Base-by-base conservation (phyloP, 2,797 vertebrate genomes). In the Pangasius larnaudii region DNA sequence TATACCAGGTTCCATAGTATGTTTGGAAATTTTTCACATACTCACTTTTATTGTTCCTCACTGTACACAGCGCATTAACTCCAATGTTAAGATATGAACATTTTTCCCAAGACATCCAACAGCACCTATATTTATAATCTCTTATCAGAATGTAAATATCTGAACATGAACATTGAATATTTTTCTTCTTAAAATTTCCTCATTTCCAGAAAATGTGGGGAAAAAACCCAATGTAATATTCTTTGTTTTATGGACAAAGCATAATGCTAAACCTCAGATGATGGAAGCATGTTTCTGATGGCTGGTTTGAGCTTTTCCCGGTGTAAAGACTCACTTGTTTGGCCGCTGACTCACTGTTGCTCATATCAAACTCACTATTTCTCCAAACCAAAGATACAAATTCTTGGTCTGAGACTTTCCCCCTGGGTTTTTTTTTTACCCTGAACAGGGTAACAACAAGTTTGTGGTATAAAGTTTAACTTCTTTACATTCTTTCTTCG, bases 341-440 rank as follows among this genome's bases (percentile, higher is more conserved):
- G 63, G 61, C 18, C 93, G 93, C 91, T 96, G 95, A 97, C 95
- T 97, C 96, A 96, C 93, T 93, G 69, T 96, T 95, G 95, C 95
- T 96, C 96, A 96, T 94, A 94, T 95, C 87, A 92, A 88, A 85
- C 93, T 93, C 94, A 94, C 94, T 94, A 95, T 95, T 96, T 95
- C 92, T 95, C 87, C 93, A 94, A 78, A 53, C n/a, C 9, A 56
- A 79, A 79, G n/a, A 79, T 79, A 75, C 27, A 56, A 33, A 79
- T 79, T 56, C 18, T 53, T 79, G 51, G 51, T 53, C 27, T 53
- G 7, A 77, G 46, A 53, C n/a, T 58, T 36, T 79, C 30, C 22
- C 2, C 30, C 30, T 51, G 91, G 0, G 4, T 4, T 33, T 61
- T 78, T 78, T 51, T 78, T 33, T 14, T 22, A 59, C 33, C 11